phyloP scores from a whole-genome alignment of 2,113 vertebrate species.

The Martes martes region DNA sequence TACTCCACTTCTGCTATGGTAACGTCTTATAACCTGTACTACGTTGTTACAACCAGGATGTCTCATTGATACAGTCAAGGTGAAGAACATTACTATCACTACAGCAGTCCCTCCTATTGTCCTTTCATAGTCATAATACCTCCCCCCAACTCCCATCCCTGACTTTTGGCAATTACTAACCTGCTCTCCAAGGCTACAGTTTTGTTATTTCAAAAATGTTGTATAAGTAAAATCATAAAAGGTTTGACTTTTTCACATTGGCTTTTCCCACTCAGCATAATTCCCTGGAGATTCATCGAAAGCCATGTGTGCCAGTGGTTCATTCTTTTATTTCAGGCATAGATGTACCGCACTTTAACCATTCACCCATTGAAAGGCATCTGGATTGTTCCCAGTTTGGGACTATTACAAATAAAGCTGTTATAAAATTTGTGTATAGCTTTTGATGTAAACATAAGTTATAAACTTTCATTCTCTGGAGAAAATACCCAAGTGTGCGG shows the following conservation, averaged over 20 bases:
- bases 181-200: neutral
- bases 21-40: neutral
- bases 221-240: neutral
- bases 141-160: neutral
- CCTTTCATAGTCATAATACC: neutral
- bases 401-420: neutral
- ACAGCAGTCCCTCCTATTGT: neutral
- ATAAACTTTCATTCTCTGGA: neutral
- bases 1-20: neutral
- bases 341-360: neutral
- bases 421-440: neutral
- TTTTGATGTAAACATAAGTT: neutral
- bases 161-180: neutral
- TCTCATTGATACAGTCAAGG: neutral
- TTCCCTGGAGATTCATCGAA: neutral
- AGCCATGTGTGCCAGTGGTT: neutral
- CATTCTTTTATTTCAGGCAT: neutral
- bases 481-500: neutral
- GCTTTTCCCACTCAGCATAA: neutral
- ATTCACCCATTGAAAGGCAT: neutral
- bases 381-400: neutral
- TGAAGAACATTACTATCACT: neutral
- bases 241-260: neutral
- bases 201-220: neutral
- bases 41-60: too few species aligned